Conservation (phyloP, 2,797 vertebrate species). For the Gadopsis marmoratus region DNA sequence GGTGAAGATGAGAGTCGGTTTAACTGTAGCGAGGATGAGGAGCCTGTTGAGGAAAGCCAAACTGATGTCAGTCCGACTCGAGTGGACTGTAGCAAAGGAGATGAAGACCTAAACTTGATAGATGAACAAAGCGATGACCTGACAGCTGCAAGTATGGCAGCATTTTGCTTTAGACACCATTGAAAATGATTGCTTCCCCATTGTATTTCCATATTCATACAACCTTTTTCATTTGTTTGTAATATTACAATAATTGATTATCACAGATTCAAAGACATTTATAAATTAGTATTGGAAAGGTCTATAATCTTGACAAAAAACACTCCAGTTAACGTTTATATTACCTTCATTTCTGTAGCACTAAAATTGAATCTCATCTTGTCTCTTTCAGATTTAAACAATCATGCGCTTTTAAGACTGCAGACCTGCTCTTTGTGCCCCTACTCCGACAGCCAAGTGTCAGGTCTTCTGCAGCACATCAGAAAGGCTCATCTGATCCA, state of each 20-base stretch:
- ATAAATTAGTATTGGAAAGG: background rate
- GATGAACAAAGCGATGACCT: background rate
- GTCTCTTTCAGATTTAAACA: conserved; percentile 37
- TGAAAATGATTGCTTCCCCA: background rate
- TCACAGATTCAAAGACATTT: background rate
- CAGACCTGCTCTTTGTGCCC: conserved; percentile 40
- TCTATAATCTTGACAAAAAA: background rate
- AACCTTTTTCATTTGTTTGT: background rate
- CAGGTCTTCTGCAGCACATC: conserved; percentile 50
- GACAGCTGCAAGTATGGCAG: background rate
- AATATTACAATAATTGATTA: background rate
- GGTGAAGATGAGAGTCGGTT: background rate
- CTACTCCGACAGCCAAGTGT: conserved; percentile 28
- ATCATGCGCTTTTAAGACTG: background rate
- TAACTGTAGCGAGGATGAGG: background rate
- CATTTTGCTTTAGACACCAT: background rate
- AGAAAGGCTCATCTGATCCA: conserved; percentile 24
- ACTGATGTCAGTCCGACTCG: background rate
- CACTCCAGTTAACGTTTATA: too few relatives aligned
- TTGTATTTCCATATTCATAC: background rate
- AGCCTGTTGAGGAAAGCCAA: background rate
- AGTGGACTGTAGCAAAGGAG: background rate
- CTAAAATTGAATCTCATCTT: background rate
- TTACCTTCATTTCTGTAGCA: background rate
- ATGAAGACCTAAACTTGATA: conserved; percentile 3